Percentiles rank a stretch among this genome's conserved stretches.
These are phyloP conservation scores for Bujurquina vittata DNA, from an alignment of 2,113 vertebrate species.

Conservation along the genomic window DNA sequence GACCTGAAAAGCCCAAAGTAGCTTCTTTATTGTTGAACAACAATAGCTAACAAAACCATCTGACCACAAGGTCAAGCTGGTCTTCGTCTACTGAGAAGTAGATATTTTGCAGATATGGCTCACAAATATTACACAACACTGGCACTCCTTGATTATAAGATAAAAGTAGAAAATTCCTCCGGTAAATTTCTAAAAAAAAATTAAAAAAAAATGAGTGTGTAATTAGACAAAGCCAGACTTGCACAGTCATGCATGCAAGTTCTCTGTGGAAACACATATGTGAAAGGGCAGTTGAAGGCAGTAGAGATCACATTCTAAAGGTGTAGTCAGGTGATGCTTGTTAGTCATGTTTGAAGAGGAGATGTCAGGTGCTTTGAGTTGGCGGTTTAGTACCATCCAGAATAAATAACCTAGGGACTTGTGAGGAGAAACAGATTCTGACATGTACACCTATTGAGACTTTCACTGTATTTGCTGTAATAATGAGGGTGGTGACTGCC, in stretches of 20 bases:
- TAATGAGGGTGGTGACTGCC: background rate
- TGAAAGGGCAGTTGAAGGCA: background rate
- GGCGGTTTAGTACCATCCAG: background rate
- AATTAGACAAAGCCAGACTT: constrained; percentile 1
- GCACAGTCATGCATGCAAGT: background rate
- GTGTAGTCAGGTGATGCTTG: constrained; percentile 36
- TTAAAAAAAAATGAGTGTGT: background rate
- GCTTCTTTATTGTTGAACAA: background rate
- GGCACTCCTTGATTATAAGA: constrained; percentile 1
- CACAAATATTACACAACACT: constrained; percentile 29
- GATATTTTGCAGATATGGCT: background rate
- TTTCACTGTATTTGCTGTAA: background rate
- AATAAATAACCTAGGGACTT: background rate
- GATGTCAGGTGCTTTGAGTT: constrained; percentile 17
- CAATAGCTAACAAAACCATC: background rate
- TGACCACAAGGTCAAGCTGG: background rate
- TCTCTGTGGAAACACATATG: background rate
- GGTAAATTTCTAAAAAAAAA: background rate
- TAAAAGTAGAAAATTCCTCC: background rate
- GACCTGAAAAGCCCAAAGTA: background rate
- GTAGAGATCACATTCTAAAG: background rate
- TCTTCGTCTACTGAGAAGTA: background rate
- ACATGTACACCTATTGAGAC: background rate
- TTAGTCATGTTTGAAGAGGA: constrained; percentile 24
- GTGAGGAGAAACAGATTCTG: constrained; percentile 18